These are phyloP conservation scores for Ctenochaetus hawaiiensis DNA, from an alignment of 2,797 vertebrate genomes.

Conservation along the genomic window DNA sequence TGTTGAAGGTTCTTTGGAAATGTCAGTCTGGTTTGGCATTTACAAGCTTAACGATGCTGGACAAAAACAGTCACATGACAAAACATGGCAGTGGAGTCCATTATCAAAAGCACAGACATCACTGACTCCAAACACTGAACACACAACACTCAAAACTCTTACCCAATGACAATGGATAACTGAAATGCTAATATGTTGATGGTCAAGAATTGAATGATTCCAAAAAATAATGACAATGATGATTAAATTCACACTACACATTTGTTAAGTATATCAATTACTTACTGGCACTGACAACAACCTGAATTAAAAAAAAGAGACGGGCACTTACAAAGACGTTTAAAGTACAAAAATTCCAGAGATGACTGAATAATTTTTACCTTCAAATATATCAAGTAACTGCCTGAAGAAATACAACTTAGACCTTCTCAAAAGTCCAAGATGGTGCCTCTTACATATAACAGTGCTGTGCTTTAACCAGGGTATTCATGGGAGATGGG, in stretches of 20 bases:
- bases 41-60: not conserved
- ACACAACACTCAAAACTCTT: conserved; percentile 1
- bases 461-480: not conserved
- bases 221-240: conserved; percentile 56
- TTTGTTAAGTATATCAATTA: conserved; percentile 23
- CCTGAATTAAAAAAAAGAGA: conserved; percentile 12
- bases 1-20: conserved; percentile 15
- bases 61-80: not conserved
- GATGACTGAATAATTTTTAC: conserved; percentile 18
- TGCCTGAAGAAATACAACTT: not conserved
- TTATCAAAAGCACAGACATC: conserved; percentile 9
- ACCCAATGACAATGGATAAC: conserved; percentile 16
- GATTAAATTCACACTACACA: conserved; percentile 23
- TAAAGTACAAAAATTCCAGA: conserved; percentile 22
- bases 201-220: conserved; percentile 78
- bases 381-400: not conserved
- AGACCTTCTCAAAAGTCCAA: not conserved
- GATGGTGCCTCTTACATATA: not conserved
- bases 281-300: conserved; percentile 42
- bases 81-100: conserved; percentile 20
- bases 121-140: not conserved
- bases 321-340: conserved; percentile 38
- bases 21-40: conserved; percentile 6
- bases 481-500: not conserved
- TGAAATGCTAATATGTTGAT: conserved; percentile 2